Evolutionary conservation across 2,113 vertebrate species (phyloP), one percentile per base, ranked within the genome.

Genomic region (Apodemus sylvaticus): DNA sequence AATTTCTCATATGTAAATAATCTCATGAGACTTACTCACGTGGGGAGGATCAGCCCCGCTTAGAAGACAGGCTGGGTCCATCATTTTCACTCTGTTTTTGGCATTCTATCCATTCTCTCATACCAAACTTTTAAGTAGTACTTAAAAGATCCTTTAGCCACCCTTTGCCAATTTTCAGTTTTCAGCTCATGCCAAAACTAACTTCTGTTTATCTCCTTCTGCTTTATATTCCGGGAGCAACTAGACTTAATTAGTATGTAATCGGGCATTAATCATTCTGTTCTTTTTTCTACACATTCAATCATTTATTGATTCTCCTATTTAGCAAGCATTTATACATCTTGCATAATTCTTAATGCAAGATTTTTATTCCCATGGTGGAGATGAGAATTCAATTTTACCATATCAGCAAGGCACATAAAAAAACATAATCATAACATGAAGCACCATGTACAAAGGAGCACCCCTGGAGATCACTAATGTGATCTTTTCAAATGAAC

Each of bases 241-340:
- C 29, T 87, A 83, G 51, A 7, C 29, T 78, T 96, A 66, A 45
- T 73, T 71, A 79, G 55, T 39, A 58, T 14, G 34, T n/a, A 78
- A 17, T 66, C 36, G 7, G 89, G 20, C 10, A 79, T 94, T 92
- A 91, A 71, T 76, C 5, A 78, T 92, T 95, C 86, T 22, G 58
- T 91, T 95, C 22, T 92, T 95, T 85, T 79, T 71, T 70, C n/a
- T 16, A 78, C 20, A 58, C 8, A 85, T 51, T 92, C 45, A 86
- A 51, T 95, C 9, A 90, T 70, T 94, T 20, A 58, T 92, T 96
- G 19, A 74, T 70, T 85, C 6, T 88, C 60, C 87, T 73, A 45
- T 90, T 11, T n/a, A 95, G 17, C 74, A 66, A 94, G 66, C 12
- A 62, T 77, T 92, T 92, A 26, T 91, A 14, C 22, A 60, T 96